phyloP scores from a whole-genome alignment of 2,113 vertebrate genomes.

The Toxostoma redivivum region DNA sequence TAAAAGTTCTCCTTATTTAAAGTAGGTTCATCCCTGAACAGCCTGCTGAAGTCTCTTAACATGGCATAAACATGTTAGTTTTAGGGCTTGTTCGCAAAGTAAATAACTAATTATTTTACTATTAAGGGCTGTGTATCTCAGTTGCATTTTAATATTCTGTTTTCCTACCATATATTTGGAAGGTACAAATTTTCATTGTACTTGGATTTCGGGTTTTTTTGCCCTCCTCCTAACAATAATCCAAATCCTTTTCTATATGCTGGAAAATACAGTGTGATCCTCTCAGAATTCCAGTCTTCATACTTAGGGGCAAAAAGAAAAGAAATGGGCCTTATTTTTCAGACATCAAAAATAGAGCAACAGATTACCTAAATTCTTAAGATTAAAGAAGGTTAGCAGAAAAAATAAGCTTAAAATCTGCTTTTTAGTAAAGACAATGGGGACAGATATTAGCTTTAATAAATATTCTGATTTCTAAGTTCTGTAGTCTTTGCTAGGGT shows the following conservation, averaged over 20 bases:
- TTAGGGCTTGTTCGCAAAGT: not conserved
- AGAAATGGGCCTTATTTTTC: not conserved
- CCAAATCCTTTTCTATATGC: not conserved
- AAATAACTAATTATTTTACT: not conserved
- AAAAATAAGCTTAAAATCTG: not conserved
- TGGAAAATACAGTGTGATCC: not conserved
- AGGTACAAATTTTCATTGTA: not conserved
- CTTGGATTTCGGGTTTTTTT: not conserved
- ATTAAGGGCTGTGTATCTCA: not conserved
- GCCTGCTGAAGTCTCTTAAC: not conserved
- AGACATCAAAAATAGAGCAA: not conserved
- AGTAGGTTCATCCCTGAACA: not conserved
- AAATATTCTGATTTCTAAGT: not conserved
- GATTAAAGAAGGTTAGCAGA: not conserved
- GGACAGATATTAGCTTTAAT: not conserved
- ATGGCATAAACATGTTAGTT: not conserved
- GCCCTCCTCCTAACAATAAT: accelerated
- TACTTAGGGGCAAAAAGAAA: not conserved
- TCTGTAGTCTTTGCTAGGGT: not conserved
- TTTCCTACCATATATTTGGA: not conserved
- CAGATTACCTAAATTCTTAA: not conserved
- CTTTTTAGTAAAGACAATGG: not conserved
- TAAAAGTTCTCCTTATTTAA: not conserved
- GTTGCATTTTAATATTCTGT: not conserved
- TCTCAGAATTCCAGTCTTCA: not conserved